Conservation (phyloP, 2,797 vertebrate species). For the Lacerta viridis region DNA sequence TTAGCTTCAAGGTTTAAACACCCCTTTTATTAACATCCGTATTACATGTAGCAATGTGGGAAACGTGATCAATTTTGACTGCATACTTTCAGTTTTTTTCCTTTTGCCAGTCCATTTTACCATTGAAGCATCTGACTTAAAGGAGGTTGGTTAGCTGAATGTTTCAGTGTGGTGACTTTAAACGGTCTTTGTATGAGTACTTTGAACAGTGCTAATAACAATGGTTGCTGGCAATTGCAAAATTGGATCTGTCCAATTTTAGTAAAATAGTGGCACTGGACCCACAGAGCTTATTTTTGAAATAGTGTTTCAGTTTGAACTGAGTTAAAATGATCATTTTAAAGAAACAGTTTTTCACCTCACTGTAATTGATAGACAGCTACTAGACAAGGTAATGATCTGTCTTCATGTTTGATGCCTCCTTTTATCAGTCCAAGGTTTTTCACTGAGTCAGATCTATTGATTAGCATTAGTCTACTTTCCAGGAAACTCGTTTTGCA, state of each 20-base stretch:
- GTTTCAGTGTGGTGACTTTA: constrained; percentile 59
- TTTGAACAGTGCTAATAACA: constrained; percentile 69
- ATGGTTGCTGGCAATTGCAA: constrained; percentile 67
- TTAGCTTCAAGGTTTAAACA: constrained; percentile 62
- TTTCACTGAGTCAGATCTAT: constrained; percentile 76
- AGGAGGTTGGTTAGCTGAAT: constrained; percentile 53
- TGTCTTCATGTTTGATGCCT: constrained; percentile 72
- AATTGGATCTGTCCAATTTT: constrained; percentile 72
- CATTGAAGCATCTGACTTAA: constrained; percentile 64
- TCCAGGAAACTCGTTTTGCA: constrained; percentile 71
- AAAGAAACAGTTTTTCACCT: constrained; percentile 67
- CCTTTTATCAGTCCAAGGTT: constrained; percentile 73
- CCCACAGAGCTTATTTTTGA: constrained; percentile 55
- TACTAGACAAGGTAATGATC: constrained; percentile 72
- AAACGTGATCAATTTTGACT: constrained; percentile 60
- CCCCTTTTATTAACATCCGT: constrained; percentile 60
- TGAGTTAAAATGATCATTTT: constrained; percentile 66
- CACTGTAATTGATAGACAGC: constrained; percentile 65
- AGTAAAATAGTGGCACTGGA: constrained; percentile 63
- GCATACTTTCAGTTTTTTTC: constrained; percentile 36
- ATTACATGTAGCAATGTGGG: constrained; percentile 41
- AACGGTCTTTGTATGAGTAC: constrained; percentile 61
- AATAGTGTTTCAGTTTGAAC: constrained; percentile 64
- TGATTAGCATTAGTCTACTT: constrained; percentile 75
- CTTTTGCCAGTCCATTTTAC: constrained; percentile 35